Base-by-base conservation (phyloP, 2,113 vertebrate species). In the Carassius gibelio region DNA sequence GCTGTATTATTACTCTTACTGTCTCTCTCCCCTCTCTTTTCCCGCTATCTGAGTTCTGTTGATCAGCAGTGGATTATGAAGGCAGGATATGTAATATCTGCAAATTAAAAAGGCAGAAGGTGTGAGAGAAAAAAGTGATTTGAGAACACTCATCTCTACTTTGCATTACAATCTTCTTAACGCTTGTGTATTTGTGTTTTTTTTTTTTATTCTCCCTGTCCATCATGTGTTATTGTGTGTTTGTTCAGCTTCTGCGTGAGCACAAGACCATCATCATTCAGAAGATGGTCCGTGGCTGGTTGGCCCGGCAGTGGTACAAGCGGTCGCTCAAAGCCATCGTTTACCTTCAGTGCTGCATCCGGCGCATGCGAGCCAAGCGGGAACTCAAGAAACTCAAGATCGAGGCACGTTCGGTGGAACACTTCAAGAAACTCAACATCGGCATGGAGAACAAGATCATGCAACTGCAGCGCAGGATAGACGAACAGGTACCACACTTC, bases 381-480 rank as follows among this genome's bases (percentile, higher is more conserved):
- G 96, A 99, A 93, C 89, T 99, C 1, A 99, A 99, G 95, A 99
- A 98, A 88, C 94, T 99, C 83, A 99, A 99, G 93, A 99, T 99
- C 5, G 98, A 99, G 90, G 98, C 98, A 0, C 96, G 98, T 38
- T 99, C 98, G 0, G 98, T 99, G n/a, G 97, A 99, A 84, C 98
- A 97, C 90, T 99, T 97, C 91, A 99, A 99, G 94, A 99, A 99
- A 88, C 97, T 99, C 77, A 97, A 99, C 93, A 95, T 97, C 0
- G 98, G 98, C 90, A 95, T 99, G 96, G 98, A 99, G 93, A 99
- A 99, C 94, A 99, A 99, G 94, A 99, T 99, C 92, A 98, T 99
- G 97, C 98, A 99, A 91, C 94, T 99, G 85, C 98, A 99, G 93
- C 94, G 97, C 74, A 98, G 94, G 91, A 92, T 99, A 0, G 97